phyloP scores from a whole-genome alignment of 2,797 vertebrate genomes.

The Serranus cabrilla region DNA sequence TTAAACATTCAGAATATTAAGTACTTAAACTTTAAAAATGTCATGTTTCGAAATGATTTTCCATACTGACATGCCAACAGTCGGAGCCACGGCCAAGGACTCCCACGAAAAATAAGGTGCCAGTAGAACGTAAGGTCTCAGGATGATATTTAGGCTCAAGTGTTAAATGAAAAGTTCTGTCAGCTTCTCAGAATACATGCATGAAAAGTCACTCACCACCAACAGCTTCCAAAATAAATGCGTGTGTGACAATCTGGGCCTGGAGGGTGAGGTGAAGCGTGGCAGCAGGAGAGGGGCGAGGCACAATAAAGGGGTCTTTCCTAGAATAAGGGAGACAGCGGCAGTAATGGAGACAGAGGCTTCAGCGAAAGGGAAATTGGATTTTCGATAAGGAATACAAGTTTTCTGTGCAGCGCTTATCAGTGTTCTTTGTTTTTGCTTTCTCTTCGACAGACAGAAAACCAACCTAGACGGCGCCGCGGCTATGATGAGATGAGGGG shows the following conservation, averaged over 20 bases:
- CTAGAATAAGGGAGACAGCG: conserved; percentile 42
- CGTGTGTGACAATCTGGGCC: conserved; percentile 80
- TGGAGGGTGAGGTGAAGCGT: conserved; percentile 77
- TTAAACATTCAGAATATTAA: conserved; percentile 36
- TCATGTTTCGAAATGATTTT: conserved; percentile 45
- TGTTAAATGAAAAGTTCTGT: conserved; percentile 15
- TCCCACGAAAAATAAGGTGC: conserved; percentile 56
- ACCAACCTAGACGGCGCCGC: conserved; percentile 66
- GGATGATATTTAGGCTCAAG: conserved; percentile 44
- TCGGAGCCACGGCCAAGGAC: conserved; percentile 52
- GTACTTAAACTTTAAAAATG: conserved; percentile 53
- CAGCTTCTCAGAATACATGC: conserved; percentile 27
- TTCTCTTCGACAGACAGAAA: conserved; percentile 50
- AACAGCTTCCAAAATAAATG: conserved; percentile 89
- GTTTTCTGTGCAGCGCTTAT: conserved; percentile 23
- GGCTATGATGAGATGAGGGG: conserved; percentile 78
- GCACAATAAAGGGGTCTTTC: conserved; percentile 80
- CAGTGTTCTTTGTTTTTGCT: conserved; percentile 14
- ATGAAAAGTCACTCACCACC: conserved; percentile 86
- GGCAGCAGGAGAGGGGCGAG: conserved; percentile 65
- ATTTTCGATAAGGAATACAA: conserved; percentile 37
- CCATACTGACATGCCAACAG: conserved; percentile 47
- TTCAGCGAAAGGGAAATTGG: conserved; percentile 34
- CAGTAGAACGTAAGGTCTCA: conserved; percentile 48
- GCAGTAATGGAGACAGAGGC: conserved; percentile 22